phyloP scores from a whole-genome alignment of 2,797 vertebrate species.

The Rhincodon typus region DNA sequence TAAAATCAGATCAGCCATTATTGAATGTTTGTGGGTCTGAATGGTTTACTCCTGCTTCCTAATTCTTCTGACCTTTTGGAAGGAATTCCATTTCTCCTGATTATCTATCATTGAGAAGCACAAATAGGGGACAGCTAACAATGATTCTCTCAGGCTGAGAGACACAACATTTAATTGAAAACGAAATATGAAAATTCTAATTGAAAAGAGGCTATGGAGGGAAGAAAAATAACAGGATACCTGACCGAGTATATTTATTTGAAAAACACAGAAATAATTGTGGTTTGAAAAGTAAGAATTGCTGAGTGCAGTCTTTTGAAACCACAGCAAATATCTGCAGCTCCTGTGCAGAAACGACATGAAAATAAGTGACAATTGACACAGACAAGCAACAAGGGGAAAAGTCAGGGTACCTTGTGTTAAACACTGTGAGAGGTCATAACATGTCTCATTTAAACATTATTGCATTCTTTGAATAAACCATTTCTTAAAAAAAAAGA shows the following conservation, averaged over 20 bases:
- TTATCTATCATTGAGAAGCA: not conserved
- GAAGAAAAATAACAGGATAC: not conserved
- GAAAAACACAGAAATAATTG: not conserved
- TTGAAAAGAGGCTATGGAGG: not conserved
- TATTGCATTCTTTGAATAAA: not conserved
- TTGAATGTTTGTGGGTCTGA: too few relatives aligned
- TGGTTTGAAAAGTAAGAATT: not conserved
- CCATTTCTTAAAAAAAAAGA: not conserved
- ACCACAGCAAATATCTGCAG: not conserved
- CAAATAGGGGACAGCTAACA: not conserved
- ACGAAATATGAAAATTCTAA: not conserved
- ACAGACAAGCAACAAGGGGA: not conserved
- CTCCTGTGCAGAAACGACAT: not conserved
- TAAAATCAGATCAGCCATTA: too few relatives aligned
- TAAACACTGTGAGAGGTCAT: not conserved
- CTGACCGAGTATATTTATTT: not conserved
- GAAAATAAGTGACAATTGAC: not conserved
- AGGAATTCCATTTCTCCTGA: not conserved
- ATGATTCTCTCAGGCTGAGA: not conserved
- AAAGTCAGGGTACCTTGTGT: not conserved
- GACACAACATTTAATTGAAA: too few relatives aligned
- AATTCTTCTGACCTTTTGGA: not conserved
- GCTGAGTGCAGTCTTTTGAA: constrained; percentile 12
- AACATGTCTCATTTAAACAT: not conserved
- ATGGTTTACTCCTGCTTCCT: too few relatives aligned